Evolutionary conservation across 1,140 invertebrate genomes (phyloP).

Genomic region (Cecropterus lyciades): DNA sequence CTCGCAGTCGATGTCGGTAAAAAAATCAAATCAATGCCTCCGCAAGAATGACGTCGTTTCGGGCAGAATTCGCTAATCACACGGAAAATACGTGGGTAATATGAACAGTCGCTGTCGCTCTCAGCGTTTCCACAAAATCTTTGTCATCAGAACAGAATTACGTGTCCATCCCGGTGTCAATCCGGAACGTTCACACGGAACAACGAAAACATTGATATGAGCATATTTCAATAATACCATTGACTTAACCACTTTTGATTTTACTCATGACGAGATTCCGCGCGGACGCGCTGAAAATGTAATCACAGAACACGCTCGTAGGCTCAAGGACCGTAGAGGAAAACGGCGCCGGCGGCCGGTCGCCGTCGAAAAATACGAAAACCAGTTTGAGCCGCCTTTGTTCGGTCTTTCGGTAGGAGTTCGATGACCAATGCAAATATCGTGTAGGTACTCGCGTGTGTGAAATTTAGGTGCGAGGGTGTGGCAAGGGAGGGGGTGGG

Average conservation of each 20-base stretch:
- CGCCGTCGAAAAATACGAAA: constrained; percentile 66
- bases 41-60: neutral
- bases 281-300: constrained; percentile 42
- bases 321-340: constrained; percentile 60
- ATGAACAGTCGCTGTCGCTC: neutral
- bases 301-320: constrained; percentile 43
- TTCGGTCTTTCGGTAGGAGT: constrained; percentile 70
- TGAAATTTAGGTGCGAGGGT: constrained; percentile 68
- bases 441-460: constrained; percentile 52
- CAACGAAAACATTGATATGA: neutral
- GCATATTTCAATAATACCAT: neutral
- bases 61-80: neutral
- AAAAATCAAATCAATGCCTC: constrained; percentile 42
- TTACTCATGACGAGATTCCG: constrained; percentile 30
- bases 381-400: constrained; percentile 79
- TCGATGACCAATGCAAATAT: constrained; percentile 77
- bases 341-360: constrained; percentile 58
- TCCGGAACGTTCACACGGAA: neutral
- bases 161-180: neutral
- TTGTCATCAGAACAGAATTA: constrained; percentile 6
- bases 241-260: constrained; percentile 24
- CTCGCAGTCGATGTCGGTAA: constrained; percentile 43
- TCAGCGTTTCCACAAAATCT: neutral
- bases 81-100: neutral
- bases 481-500: constrained; percentile 53